Conservation (phyloP, 2,797 vertebrate genomes). For the Coilia nasus region DNA sequence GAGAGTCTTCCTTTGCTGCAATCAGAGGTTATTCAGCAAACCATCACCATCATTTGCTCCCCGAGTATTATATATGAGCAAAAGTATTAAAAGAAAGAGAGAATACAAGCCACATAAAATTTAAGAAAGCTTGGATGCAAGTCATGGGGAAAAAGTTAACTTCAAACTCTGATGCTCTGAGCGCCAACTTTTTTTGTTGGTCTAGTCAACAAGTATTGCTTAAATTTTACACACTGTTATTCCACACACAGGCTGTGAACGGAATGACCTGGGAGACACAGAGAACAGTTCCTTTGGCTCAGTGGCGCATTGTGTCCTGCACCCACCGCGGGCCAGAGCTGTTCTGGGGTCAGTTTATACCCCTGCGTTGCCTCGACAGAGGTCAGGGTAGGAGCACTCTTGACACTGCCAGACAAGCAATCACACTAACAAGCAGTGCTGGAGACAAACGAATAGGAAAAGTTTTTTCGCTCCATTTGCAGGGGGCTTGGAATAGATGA, state of each 20-base stretch:
- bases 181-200: neutral
- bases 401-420: slow-evolving; percentile 1
- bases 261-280: neutral
- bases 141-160: neutral
- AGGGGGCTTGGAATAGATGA: neutral
- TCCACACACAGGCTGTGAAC: neutral
- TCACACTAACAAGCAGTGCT: slow-evolving; percentile 15
- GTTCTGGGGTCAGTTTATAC: neutral
- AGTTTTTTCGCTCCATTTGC: neutral
- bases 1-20: slow-evolving; percentile 54
- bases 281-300: neutral
- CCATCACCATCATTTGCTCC: slow-evolving; percentile 31
- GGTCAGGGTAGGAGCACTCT: neutral
- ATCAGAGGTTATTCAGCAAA: slow-evolving; percentile 73
- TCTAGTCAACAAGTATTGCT: neutral
- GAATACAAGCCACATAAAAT: neutral
- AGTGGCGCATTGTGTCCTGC: neutral
- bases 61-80: neutral
- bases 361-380: neutral
- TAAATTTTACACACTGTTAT: neutral
- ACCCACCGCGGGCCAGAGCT: neutral
- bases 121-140: neutral
- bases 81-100: neutral
- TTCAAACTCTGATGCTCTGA: neutral
- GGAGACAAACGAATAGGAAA: neutral